Evolutionary conservation across 1,140 invertebrate genomes (phyloP), one percentile per base, ranked within the genome.

Genomic region (Cheumatopsyche charites): DNA sequence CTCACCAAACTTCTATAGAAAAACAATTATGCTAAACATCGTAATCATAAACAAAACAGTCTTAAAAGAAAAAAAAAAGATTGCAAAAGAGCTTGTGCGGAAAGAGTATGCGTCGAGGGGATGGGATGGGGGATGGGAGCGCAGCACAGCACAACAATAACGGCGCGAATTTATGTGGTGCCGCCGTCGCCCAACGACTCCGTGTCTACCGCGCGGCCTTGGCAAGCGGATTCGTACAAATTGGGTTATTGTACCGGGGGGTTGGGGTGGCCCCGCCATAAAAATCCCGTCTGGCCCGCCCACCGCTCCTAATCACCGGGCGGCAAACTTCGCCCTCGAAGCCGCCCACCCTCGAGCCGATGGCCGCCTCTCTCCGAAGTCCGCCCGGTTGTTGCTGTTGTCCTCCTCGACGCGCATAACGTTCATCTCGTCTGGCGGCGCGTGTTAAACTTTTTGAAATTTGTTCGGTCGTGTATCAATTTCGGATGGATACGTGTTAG

Each of bases 241-340:
- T 75, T 75, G 74, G 74, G 74, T 75, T 75, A 75, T 75, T 75
- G 74, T 75, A 75, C 74, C 74, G 68, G 74, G n/a, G 61, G 13
- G 67, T 67, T n/a, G 21, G n/a, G 52, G 55, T 23, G 70, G 12
- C 55, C 42, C 29, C 62, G 62, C 15, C 62, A 43, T 21, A 41
- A 49, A 66, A 45, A 47, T 66, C 26, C 13, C 65, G 23, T 0
- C 25, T 1, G 58, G 3, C 23, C 47, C 47, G 19, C 47, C 47
- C 47, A 17, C 15, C 47, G 29, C 29, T 15, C n/a, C 47, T 15
- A 13, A 52, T 15, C 47, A 9, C 55, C 25, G 23, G 63, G 63
- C 63, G 45, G 63, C 63, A 67, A 67, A 67, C 42, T 67, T 67
- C 45, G 63, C 47, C 47, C 47, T 9, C 13, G n/a, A 15, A 17